These are phyloP conservation scores for Cynaeus angustus DNA, from an alignment of 2,888 invertebrate species.

Conservation along the genomic window DNA sequence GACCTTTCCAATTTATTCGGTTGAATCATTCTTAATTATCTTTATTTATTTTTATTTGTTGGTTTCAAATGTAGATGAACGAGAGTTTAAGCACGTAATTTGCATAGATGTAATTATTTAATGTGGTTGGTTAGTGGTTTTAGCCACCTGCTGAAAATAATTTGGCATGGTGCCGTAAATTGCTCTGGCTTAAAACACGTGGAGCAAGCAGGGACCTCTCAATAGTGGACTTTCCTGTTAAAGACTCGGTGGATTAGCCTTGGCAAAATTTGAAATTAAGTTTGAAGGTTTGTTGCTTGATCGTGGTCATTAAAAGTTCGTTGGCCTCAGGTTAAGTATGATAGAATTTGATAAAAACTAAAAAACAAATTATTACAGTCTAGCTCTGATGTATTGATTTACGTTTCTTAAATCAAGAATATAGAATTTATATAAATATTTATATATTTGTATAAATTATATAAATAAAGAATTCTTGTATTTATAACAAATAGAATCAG, in stretches of 20 bases:
- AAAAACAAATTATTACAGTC: too few relatives aligned
- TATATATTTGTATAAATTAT: too few relatives aligned
- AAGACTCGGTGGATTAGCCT: not conserved
- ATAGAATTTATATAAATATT: too few relatives aligned
- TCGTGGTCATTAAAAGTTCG: too few relatives aligned
- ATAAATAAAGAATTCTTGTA: too few relatives aligned
- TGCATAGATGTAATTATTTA: conserved; percentile 3
- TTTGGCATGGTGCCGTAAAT: conserved; percentile 16
- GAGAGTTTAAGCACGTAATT: conserved; percentile 6
- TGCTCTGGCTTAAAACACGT: not conserved
- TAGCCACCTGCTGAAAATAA: conserved; percentile 31
- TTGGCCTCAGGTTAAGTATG: too few relatives aligned
- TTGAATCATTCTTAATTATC: not conserved
- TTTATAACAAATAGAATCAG: too few relatives aligned
- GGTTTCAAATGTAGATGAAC: too few relatives aligned
- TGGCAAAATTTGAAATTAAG: not conserved
- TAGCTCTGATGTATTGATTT: too few relatives aligned
- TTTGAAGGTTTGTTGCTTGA: conserved; percentile 5
- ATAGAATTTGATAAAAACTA: too few relatives aligned
- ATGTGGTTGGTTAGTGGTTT: not conserved
- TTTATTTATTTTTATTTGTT: conserved; percentile 5
- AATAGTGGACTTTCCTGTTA: not conserved
- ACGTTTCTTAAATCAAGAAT: too few relatives aligned
- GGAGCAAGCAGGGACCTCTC: conserved; percentile 2
- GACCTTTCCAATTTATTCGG: too few relatives aligned